Base-by-base conservation (phyloP, 2,113 vertebrate species). In the Polyodon spathula region DNA sequence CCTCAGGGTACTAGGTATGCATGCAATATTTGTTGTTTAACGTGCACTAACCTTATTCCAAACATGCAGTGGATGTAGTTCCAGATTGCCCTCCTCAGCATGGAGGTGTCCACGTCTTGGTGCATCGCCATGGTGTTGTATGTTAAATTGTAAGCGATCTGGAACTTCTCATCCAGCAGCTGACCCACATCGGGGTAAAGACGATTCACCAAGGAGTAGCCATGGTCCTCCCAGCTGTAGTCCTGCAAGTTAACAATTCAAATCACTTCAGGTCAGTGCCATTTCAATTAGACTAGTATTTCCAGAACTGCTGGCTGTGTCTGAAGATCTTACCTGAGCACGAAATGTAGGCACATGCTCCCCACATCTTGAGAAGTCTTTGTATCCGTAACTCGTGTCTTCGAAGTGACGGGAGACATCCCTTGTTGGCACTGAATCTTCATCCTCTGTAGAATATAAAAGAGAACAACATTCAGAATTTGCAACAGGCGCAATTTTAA, bases 21-120 rank as follows among this genome's bases (percentile, higher is more conserved):
- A 27, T 27, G 2, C 3, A 27, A 27, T 27, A 27, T 27, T 27
- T 27, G 27, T 27, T 3, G 48, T 50, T 10, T 50, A 6, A 50
- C 67, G 43, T 16, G 37, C 59, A 82, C 88, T 74, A 50, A 98
- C 96, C 96, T 93, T 90, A 98, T 98, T 78, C 95, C 96, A 73
- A 99, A 99, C 96, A 98, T 95, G 89, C 96, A 99, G 71, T 99
- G 96, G 78, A 97, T 97, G 85, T 99, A 98, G 86, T 99, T 99
- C 96, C 96, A 99, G 76, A 99, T 95, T 68, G 96, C 96, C 38
- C 94, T 77, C 66, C 95, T 86, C 58, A 99, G 87, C 90, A 93
- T 97, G 56, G 93, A 95, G 70, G 96, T 99, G 82, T 99, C 95
- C 57, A 99, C 95, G 7, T 93, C 93, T 77, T 92, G 94, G 83